These are phyloP conservation scores for Leucophenga montana DNA, from an alignment of 2,888 invertebrate genomes.

Conservation along the genomic window DNA sequence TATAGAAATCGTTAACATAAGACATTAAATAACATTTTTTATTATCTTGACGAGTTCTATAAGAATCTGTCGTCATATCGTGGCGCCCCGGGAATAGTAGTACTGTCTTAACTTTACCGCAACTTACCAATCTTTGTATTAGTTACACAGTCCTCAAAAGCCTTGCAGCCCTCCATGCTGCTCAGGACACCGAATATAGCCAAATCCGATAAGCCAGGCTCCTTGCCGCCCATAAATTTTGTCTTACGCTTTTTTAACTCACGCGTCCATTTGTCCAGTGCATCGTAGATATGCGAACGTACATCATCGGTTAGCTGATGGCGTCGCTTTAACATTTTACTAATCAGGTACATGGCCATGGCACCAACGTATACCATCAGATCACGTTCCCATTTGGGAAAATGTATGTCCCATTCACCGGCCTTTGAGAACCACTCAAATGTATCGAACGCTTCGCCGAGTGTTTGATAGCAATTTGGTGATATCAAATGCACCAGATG, in stretches of 20 bases:
- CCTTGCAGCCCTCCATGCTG: conserved; percentile 93
- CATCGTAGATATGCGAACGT: conserved; percentile 90
- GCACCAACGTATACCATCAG: conserved; percentile 95
- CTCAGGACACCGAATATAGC: conserved; percentile 91
- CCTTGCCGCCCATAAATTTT: conserved; percentile 87
- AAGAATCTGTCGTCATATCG: too few species aligned
- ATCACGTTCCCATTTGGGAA: conserved; percentile 87
- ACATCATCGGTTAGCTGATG: conserved; percentile 91
- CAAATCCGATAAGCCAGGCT: conserved; percentile 93
- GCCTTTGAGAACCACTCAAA: conserved; percentile 95
- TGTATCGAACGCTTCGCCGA: conserved; percentile 88
- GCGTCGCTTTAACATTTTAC: conserved; percentile 89
- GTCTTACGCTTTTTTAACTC: conserved; percentile 81
- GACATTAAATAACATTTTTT: too few species aligned
- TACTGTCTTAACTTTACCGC: background rate
- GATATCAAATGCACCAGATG: conserved; percentile 93
- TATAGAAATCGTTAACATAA: too few species aligned
- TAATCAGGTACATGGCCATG: conserved; percentile 92
- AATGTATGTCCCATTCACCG: conserved; percentile 93
- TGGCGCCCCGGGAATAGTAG: too few species aligned
- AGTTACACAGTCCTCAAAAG: conserved; percentile 86
- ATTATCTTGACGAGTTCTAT: too few species aligned
- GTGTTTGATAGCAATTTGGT: conserved; percentile 95
- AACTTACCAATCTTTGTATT: conserved; percentile 81
- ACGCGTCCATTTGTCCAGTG: conserved; percentile 85